A percentile compares a stretch with the other conserved stretches of the same genome.
Conservation (phyloP, 2,797 vertebrate species). For the Emys orbicularis region DNA sequence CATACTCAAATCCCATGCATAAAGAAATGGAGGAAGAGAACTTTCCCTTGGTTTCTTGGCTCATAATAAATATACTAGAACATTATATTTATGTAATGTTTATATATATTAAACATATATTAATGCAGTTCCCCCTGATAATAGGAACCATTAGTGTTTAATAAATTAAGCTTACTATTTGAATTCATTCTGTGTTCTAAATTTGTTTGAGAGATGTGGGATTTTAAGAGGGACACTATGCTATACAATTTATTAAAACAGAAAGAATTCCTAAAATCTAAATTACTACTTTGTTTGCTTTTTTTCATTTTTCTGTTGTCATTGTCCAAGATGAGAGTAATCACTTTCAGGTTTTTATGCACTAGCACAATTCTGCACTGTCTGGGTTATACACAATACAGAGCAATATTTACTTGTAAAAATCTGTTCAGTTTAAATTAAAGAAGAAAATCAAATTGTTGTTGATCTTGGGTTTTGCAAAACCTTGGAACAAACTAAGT, state of each 20-base stretch:
- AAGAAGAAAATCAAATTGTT: background rate
- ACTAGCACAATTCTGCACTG: background rate
- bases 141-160: background rate
- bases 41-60: background rate
- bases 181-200: background rate
- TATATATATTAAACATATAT: too few species aligned
- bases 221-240: background rate
- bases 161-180: conserved; percentile 22
- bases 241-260: background rate
- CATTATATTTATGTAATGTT: too few species aligned
- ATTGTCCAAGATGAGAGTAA: background rate
- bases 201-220: conserved; percentile 21
- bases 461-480: background rate
- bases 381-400: background rate
- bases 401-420: background rate
- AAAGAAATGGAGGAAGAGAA: background rate
- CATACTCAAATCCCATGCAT: background rate
- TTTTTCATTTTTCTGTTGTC: background rate
- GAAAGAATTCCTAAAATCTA: background rate
- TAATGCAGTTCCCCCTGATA: background rate
- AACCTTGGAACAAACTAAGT: background rate
- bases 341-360: background rate
- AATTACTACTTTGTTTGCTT: background rate
- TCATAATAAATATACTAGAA: background rate
- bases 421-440: background rate